A percentile compares a stretch with the other conserved stretches of the same genome.
Conservation (phyloP, 2,888 invertebrate species). For the Cantharis flavilabris region DNA sequence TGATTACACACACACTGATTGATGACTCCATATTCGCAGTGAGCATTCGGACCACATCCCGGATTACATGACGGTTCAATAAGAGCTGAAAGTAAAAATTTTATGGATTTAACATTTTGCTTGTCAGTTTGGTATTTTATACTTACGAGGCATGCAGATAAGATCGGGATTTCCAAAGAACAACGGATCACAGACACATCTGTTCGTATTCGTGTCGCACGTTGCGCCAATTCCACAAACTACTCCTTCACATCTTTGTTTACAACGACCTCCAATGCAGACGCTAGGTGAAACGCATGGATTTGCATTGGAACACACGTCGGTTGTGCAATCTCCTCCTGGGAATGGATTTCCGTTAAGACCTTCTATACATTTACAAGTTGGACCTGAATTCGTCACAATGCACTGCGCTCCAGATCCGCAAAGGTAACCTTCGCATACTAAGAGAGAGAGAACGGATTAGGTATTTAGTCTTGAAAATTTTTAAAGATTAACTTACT, state of each 20-base stretch:
- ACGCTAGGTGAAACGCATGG: constrained; percentile 80
- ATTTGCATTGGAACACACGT: constrained; percentile 76
- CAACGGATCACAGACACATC: constrained; percentile 84
- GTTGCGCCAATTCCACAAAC: constrained; percentile 88
- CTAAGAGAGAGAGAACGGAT: constrained; percentile 55
- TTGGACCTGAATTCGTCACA: constrained; percentile 80
- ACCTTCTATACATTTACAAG: constrained; percentile 86
- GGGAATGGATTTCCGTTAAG: constrained; percentile 90
- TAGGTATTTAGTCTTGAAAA: background rate
- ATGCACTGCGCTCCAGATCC: constrained; percentile 85
- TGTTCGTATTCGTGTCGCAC: constrained; percentile 79
- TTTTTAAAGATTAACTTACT: constrained; percentile 59
- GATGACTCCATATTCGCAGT: constrained; percentile 80
- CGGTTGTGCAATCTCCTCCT: constrained; percentile 82
- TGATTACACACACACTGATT: constrained; percentile 84
- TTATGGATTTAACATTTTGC: too few species aligned
- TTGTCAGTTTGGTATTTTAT: background rate
- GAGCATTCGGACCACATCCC: constrained; percentile 80
- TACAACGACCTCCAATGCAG: constrained; percentile 86
- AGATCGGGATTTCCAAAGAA: constrained; percentile 89
- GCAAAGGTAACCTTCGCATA: constrained; percentile 77
- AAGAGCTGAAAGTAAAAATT: constrained; percentile 63
- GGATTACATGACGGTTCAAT: constrained; percentile 79
- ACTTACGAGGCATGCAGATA: constrained; percentile 90
- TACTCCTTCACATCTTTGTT: constrained; percentile 84